Conservation (phyloP, 2,888 invertebrate genomes). For the Chrysina gloriosa region DNA sequence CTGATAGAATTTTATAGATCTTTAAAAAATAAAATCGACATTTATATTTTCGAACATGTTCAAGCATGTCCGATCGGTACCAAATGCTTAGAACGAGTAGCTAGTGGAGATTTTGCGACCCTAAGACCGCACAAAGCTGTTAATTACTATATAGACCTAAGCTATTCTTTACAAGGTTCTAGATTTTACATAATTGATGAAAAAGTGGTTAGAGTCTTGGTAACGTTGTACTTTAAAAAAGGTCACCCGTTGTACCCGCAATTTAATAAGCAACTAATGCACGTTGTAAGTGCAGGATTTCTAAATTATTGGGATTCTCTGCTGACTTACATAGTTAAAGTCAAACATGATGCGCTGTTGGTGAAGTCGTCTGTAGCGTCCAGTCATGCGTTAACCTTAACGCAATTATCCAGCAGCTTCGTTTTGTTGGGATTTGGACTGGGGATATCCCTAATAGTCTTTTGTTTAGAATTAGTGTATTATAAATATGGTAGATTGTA, state of each 20-base stretch:
- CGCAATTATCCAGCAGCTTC: slow-evolving; percentile 12
- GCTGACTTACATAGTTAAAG: not conserved
- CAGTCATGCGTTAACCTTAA: not conserved
- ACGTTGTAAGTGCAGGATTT: slow-evolving; percentile 11
- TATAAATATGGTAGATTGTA: not conserved
- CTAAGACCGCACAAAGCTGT: not conserved
- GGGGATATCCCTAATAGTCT: not conserved
- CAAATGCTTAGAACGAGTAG: not conserved
- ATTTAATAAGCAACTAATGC: slow-evolving; percentile 3
- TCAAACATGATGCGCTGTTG: slow-evolving; percentile 4
- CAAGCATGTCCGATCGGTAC: not conserved
- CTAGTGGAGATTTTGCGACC: slow-evolving; percentile 10
- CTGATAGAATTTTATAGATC: not conserved
- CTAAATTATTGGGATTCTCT: slow-evolving; percentile 14
- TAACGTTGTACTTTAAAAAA: slow-evolving; percentile 26
- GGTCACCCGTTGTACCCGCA: slow-evolving; percentile 28
- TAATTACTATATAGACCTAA: not conserved
- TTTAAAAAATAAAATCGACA: slow-evolving; percentile 1
- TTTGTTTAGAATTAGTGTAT: slow-evolving; percentile 22
- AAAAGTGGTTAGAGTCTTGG: not conserved
- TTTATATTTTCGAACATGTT: not conserved
- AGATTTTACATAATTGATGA: slow-evolving; percentile 16
- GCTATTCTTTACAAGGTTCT: slow-evolving; percentile 1
- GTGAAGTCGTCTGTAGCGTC: not conserved
- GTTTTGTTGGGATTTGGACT: slow-evolving; percentile 1